Percentiles rank a stretch among this genome's conserved stretches.
Evolutionary conservation across 2,113 vertebrate species (phyloP).

Genomic region (Chelonoidis abingdonii): DNA sequence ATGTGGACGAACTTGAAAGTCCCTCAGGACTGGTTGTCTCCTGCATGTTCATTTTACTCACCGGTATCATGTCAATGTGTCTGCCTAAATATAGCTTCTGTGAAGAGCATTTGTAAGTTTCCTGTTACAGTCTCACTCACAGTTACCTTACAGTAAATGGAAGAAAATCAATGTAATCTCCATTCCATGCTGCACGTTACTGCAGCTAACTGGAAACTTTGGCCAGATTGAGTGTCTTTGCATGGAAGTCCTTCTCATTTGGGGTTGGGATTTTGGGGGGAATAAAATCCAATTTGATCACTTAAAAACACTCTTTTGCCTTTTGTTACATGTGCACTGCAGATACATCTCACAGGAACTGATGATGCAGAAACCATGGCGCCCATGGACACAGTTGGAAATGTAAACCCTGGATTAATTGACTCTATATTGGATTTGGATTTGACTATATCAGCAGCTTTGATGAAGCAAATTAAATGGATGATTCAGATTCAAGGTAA

Average conservation of each 20-base stretch:
- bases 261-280: neutral
- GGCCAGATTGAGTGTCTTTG: neutral
- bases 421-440: neutral
- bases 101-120: conserved; percentile 78
- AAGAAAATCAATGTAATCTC: conserved; percentile 73
- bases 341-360: conserved; percentile 29
- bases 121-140: conserved; percentile 74
- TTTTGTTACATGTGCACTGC: conserved; percentile 27
- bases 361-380: conserved; percentile 20
- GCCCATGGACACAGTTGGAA: neutral
- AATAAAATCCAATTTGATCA: conserved; percentile 27
- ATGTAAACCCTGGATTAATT: neutral
- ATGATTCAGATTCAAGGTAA: conserved; percentile 65
- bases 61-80: conserved; percentile 80
- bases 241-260: neutral
- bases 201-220: conserved; percentile 63
- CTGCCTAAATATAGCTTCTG: conserved; percentile 80
- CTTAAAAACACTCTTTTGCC: neutral
- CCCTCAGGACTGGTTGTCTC: conserved; percentile 73
- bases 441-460: conserved; percentile 23
- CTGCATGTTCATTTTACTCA: conserved; percentile 81
- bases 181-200: conserved; percentile 11
- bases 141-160: conserved; percentile 78
- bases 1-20: conserved; percentile 59
- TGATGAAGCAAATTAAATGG: conserved; percentile 34